These are phyloP conservation scores for Patella depressa DNA, from an alignment of 2,888 invertebrate species.

Conservation along the genomic window DNA sequence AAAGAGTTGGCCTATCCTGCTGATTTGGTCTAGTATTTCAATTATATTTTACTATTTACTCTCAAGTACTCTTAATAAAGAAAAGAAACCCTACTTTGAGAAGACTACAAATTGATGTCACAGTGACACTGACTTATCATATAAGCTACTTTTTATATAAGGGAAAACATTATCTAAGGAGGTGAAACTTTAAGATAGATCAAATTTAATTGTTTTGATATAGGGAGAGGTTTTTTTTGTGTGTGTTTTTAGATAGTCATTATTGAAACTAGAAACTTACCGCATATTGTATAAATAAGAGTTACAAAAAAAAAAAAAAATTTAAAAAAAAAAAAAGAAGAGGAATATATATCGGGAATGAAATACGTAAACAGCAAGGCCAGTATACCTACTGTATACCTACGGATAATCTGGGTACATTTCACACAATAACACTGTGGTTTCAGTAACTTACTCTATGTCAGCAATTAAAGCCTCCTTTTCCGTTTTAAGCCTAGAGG, in stretches of 20 bases:
- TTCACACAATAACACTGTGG: neutral
- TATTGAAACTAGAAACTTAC: neutral
- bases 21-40: neutral
- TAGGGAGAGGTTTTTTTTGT: too few relatives aligned
- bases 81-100: too few relatives aligned
- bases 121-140: too few relatives aligned
- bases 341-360: neutral
- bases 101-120: too few relatives aligned
- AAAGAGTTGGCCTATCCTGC: neutral
- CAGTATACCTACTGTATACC: constrained; percentile 13
- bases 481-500: constrained; percentile 7
- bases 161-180: too few relatives aligned
- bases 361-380: constrained; percentile 8
- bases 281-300: neutral
- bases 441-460: constrained; percentile 7
- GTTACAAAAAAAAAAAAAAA: neutral
- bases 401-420: constrained; percentile 1
- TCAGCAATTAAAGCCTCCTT: constrained; percentile 8
- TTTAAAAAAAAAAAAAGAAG: neutral
- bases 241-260: too few relatives aligned
- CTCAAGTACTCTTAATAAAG: too few relatives aligned
- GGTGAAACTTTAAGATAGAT: too few relatives aligned
- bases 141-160: too few relatives aligned
- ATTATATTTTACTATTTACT: too few relatives aligned
- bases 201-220: too few relatives aligned